Evolutionary conservation across 2,888 invertebrate genomes (phyloP).

Genomic region (Pterostichus madidus): DNA sequence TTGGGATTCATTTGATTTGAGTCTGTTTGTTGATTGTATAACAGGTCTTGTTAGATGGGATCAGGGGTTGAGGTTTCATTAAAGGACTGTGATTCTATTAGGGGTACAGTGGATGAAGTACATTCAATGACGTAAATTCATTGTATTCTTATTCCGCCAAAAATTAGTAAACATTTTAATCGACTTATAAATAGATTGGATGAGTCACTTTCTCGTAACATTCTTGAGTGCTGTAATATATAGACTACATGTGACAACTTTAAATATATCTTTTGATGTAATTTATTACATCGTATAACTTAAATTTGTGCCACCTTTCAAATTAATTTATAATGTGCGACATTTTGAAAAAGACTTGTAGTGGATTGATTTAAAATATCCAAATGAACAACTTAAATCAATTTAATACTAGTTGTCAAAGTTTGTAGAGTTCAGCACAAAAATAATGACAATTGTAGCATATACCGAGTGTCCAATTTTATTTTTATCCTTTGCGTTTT

Average conservation of each 20-base stretch:
- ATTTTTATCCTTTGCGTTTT: too few relatives aligned
- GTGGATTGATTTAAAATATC: too few relatives aligned
- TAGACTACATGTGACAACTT: conserved; percentile 10
- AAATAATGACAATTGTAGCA: too few relatives aligned
- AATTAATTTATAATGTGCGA: background rate
- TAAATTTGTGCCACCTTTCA: background rate
- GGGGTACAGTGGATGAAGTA: too few relatives aligned
- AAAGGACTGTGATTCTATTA: too few relatives aligned
- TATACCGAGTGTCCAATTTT: too few relatives aligned
- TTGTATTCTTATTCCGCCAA: too few relatives aligned
- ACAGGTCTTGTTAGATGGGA: conserved; percentile 30
- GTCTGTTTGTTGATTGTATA: conserved; percentile 3
- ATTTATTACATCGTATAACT: background rate
- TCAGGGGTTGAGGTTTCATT: background rate
- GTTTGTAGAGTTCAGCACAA: too few relatives aligned
- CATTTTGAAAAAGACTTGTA: background rate
- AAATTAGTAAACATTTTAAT: background rate
- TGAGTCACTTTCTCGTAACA: background rate
- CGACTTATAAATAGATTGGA: conserved; percentile 1
- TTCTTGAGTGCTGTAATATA: conserved; percentile 5
- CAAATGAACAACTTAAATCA: too few relatives aligned
- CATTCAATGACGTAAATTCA: too few relatives aligned
- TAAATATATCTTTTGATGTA: background rate
- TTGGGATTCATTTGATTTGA: conserved; percentile 27
- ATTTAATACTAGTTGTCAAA: too few relatives aligned